phyloP scores from a whole-genome alignment of 1,140 invertebrate genomes.

The Drosophila grimshawi region DNA sequence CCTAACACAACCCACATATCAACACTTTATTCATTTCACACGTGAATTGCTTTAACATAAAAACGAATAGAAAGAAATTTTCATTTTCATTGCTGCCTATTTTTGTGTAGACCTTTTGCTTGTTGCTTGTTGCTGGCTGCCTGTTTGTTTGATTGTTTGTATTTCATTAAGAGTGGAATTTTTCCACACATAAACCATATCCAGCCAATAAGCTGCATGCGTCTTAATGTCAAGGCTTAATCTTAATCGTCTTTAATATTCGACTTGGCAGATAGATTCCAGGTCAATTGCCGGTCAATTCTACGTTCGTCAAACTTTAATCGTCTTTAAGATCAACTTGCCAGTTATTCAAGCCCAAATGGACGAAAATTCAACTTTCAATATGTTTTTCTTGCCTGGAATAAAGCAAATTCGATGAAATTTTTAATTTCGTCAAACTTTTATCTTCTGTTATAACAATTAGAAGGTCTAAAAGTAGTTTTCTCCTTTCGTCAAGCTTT shows the following conservation, averaged over 20 bases:
- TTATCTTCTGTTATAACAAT: too few relatives aligned
- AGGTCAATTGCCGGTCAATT: too few relatives aligned
- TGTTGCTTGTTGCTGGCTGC: conserved; percentile 24
- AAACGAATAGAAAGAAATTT: conserved; percentile 47
- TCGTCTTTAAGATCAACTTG: too few relatives aligned
- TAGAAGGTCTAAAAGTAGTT: too few relatives aligned
- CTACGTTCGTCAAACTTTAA: too few relatives aligned
- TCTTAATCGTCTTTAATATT: background rate
- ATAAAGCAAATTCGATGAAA: too few relatives aligned
- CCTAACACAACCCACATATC: conserved; percentile 54
- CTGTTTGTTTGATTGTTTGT: conserved; percentile 53
- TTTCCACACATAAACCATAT: conserved; percentile 42
- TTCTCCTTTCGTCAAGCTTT: too few relatives aligned
- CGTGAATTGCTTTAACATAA: conserved; percentile 73
- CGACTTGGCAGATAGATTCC: too few relatives aligned
- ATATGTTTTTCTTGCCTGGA: too few relatives aligned
- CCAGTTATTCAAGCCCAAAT: too few relatives aligned
- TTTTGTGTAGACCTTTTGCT: conserved; percentile 56
- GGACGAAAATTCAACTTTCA: too few relatives aligned
- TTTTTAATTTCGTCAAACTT: too few relatives aligned
- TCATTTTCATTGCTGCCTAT: conserved; percentile 45
- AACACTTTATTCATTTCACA: conserved; percentile 81
- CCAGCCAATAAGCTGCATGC: background rate
- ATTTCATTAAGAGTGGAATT: conserved; percentile 67
- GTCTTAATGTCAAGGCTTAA: background rate